phyloP scores from a whole-genome alignment of 2,888 invertebrate species.

The Deroplatys truncata region DNA sequence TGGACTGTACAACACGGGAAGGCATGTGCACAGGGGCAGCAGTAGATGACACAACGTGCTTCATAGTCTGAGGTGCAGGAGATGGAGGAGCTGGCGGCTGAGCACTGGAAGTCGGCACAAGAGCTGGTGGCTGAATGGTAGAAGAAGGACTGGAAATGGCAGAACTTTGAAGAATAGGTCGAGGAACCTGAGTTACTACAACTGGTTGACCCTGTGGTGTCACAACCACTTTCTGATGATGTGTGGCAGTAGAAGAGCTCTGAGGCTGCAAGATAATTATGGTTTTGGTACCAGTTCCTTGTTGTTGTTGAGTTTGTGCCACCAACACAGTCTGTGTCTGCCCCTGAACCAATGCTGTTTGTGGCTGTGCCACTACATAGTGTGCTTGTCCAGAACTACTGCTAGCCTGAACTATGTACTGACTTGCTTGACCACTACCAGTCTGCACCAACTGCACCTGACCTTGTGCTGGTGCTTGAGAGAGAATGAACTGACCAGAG shows the following conservation, averaged over 20 bases:
- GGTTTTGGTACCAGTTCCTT: constrained; percentile 61
- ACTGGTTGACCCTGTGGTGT: constrained; percentile 65
- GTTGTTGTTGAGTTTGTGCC: constrained; percentile 63
- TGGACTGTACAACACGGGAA: constrained; percentile 3
- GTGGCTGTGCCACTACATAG: constrained; percentile 64
- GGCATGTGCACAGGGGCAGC: not conserved
- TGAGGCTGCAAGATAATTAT: constrained; percentile 66
- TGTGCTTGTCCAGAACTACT: constrained; percentile 53
- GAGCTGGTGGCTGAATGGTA: constrained; percentile 39
- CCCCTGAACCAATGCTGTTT: constrained; percentile 53
- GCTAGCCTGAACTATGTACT: constrained; percentile 50
- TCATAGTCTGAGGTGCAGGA: constrained; percentile 36
- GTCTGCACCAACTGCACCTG: constrained; percentile 49
- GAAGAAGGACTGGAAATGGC: constrained; percentile 48
- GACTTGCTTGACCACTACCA: constrained; percentile 42
- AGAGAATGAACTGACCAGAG: constrained; percentile 35
- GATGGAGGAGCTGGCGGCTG: constrained; percentile 42
- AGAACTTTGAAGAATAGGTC: constrained; percentile 51
- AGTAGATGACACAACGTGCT: not conserved
- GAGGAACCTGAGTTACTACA: constrained; percentile 57
- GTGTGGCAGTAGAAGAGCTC: constrained; percentile 39
- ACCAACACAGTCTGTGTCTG: constrained; percentile 61
- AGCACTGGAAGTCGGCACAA: constrained; percentile 44
- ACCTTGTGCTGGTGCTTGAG: constrained; percentile 38
- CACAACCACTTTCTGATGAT: constrained; percentile 54